These are phyloP conservation scores for Aphelinus certus DNA, from an alignment of 1,140 invertebrate genomes.

Conservation along the genomic window DNA sequence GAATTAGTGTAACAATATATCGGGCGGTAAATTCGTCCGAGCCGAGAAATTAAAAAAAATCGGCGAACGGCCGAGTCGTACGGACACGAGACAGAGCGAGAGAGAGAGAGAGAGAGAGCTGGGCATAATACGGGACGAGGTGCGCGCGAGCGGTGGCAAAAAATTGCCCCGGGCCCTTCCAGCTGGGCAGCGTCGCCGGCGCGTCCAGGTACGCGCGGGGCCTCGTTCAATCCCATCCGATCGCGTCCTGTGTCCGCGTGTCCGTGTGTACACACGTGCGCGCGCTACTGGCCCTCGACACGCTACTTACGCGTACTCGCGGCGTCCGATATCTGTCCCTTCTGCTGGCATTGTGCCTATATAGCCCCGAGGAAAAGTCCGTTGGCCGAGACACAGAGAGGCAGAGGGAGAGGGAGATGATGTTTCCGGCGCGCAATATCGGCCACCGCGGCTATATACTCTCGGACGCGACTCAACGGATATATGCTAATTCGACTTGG, in stretches of 20 bases:
- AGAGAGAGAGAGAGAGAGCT: background rate
- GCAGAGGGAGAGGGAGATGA: too few relatives aligned
- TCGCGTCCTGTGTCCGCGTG: constrained; percentile 43
- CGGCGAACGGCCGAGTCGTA: too few relatives aligned
- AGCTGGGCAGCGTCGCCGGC: constrained; percentile 38
- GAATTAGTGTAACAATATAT: background rate
- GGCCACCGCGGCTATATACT: too few relatives aligned
- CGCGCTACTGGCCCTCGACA: constrained; percentile 33
- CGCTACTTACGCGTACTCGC: background rate
- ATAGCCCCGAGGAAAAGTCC: background rate
- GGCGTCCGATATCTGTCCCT: background rate
- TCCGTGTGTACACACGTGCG: constrained; percentile 41
- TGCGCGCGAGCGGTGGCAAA: too few relatives aligned
- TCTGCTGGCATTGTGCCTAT: background rate
- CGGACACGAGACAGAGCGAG: constrained; percentile 3
- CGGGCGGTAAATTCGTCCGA: constrained; percentile 28
- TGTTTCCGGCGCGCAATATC: too few relatives aligned
- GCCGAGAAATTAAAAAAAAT: constrained; percentile 46
- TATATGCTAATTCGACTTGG: too few relatives aligned
- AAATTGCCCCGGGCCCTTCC: constrained; percentile 44
- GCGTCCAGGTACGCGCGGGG: constrained; percentile 41
- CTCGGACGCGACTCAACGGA: too few relatives aligned
- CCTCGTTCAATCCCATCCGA: constrained; percentile 58
- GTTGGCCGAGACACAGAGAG: background rate
- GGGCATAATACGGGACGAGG: background rate